Evolutionary conservation across 2,888 invertebrate species (phyloP).

Genomic region (Automeris io): DNA sequence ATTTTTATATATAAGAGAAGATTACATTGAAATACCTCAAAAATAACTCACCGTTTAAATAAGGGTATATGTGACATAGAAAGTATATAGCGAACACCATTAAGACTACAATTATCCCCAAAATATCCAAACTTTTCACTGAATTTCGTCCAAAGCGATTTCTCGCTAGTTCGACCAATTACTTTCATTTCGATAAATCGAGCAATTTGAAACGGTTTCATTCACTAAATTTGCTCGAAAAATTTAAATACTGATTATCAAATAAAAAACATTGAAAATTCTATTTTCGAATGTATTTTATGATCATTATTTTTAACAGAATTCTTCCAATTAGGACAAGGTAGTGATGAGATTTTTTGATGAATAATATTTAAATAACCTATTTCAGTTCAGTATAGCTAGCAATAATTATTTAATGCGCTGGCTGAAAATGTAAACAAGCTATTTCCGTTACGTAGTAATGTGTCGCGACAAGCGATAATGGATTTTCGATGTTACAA

Average conservation of each 20-base stretch:
- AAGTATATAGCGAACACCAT: constrained; percentile 48
- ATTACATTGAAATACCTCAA: background rate
- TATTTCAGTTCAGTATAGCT: too few species aligned
- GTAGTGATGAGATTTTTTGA: too few species aligned
- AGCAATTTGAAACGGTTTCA: background rate
- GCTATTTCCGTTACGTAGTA: too few species aligned
- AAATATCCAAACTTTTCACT: constrained; percentile 45
- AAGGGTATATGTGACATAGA: constrained; percentile 33
- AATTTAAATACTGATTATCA: background rate
- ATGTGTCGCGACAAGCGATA: background rate
- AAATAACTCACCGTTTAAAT: constrained; percentile 41
- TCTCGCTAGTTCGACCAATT: constrained; percentile 7
- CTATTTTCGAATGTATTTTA: background rate
- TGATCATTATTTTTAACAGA: background rate
- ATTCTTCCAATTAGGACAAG: too few species aligned
- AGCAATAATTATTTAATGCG: background rate
- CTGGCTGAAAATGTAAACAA: too few species aligned
- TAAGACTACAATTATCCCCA: constrained; percentile 48
- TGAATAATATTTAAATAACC: too few species aligned
- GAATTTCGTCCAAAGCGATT: constrained; percentile 20
- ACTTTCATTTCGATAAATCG: background rate
- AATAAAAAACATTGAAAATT: background rate
- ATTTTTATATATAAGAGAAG: too few species aligned
- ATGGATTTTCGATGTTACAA: background rate
- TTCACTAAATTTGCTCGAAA: background rate